phyloP scores from a whole-genome alignment of 2,797 vertebrate species.

The Synaphobranchus kaupii region DNA sequence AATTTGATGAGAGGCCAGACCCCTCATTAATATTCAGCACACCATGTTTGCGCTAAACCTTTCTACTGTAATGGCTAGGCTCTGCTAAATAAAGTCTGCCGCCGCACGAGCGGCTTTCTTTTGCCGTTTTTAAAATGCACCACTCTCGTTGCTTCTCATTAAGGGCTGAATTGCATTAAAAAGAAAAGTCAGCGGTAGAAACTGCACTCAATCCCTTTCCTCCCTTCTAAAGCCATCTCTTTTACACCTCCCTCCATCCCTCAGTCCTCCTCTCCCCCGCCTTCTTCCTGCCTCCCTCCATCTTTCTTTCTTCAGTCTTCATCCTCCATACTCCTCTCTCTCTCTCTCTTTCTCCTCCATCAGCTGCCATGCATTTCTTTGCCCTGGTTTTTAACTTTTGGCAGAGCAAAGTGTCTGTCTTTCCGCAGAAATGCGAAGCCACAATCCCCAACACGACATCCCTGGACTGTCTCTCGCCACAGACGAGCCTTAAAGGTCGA shows the following conservation, averaged over 20 bases:
- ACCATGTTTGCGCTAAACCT: conserved; percentile 23
- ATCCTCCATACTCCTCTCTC: background rate
- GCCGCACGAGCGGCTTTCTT: conserved; percentile 14
- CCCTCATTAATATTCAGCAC: conserved; percentile 37
- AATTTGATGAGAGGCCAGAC: conserved; percentile 32
- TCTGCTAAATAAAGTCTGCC: conserved; percentile 32
- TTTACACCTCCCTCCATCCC: conserved; percentile 11
- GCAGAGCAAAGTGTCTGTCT: too few species aligned
- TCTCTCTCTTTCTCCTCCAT: background rate
- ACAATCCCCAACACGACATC: conserved; percentile 2
- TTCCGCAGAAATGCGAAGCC: background rate
- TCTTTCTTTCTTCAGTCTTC: background rate
- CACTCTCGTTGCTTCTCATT: conserved; percentile 31
- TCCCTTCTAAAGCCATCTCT: background rate
- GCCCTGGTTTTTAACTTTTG: too few species aligned
- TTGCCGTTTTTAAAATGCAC: conserved; percentile 19
- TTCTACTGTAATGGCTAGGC: conserved; percentile 29
- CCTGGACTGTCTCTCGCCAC: background rate
- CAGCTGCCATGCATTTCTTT: too few species aligned
- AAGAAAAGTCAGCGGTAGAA: conserved; percentile 19
- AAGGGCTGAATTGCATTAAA: conserved; percentile 27
- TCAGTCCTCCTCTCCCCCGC: background rate
- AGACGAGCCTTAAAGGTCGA: background rate
- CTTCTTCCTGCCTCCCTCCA: background rate
- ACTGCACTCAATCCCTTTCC: conserved; percentile 8